A percentile compares a stretch with the other conserved stretches of the same genome.
Conservation (phyloP, 2,797 vertebrate genomes). For the Hemibagrus guttatus region DNA sequence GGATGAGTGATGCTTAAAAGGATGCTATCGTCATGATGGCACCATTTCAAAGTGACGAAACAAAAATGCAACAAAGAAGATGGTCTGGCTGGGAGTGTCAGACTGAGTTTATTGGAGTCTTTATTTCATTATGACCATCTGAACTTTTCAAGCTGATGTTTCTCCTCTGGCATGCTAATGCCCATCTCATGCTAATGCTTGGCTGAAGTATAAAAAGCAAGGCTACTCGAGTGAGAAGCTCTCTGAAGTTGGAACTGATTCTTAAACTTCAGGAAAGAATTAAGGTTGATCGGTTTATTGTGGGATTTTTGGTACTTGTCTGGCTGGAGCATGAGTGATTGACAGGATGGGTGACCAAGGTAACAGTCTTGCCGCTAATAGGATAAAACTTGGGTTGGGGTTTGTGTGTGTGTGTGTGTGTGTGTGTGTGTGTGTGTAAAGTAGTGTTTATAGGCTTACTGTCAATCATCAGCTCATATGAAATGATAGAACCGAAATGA, state of each 20-base stretch:
- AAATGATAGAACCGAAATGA: neutral
- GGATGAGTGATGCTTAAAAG: slow-evolving; percentile 60
- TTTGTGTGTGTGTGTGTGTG: slow-evolving; percentile 6
- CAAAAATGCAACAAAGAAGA: slow-evolving; percentile 24
- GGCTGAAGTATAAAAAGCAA: neutral
- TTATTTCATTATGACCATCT: slow-evolving; percentile 68
- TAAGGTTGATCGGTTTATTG: slow-evolving; percentile 26
- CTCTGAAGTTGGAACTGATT: slow-evolving; percentile 31
- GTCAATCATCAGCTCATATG: slow-evolving; percentile 1
- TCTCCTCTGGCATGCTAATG: slow-evolving; percentile 48
- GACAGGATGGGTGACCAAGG: slow-evolving; percentile 45
- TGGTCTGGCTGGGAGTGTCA: slow-evolving; percentile 44
- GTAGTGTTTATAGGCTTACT: neutral
- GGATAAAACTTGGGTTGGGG: slow-evolving; percentile 41
- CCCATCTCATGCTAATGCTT: neutral
- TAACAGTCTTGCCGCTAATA: slow-evolving; percentile 43
- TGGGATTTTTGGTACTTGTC: slow-evolving; percentile 37
- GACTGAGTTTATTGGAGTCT: slow-evolving; percentile 67
- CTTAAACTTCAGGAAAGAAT: slow-evolving; percentile 37
- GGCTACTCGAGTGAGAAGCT: neutral
- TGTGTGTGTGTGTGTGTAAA: slow-evolving; percentile 10
- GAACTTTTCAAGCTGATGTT: slow-evolving; percentile 40
- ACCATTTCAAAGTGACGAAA: slow-evolving; percentile 55
- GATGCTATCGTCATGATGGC: slow-evolving; percentile 58
- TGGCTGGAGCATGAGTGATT: slow-evolving; percentile 39